phyloP scores from a whole-genome alignment of 2,797 vertebrate genomes.

The Amphiprion clarkii region DNA sequence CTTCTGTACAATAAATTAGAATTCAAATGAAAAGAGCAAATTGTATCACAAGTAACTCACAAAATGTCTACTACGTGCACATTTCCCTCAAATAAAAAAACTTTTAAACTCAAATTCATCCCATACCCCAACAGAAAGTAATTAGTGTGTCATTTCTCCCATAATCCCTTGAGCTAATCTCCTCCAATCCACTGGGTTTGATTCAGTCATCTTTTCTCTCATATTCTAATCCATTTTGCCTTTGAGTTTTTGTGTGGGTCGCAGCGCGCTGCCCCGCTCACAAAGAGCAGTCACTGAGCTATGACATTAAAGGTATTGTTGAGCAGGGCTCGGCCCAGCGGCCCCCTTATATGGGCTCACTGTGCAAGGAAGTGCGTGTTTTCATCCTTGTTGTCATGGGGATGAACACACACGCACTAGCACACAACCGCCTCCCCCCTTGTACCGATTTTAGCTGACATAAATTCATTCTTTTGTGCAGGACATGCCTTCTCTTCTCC shows the following conservation, averaged over 20 bases:
- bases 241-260: constrained; percentile 85
- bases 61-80: constrained; percentile 19
- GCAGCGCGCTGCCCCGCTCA: constrained; percentile 72
- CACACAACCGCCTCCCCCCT: constrained; percentile 43
- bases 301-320: constrained; percentile 89
- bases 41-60: background rate
- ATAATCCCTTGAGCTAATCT: constrained; percentile 83
- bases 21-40: constrained; percentile 14
- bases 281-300: constrained; percentile 84
- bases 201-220: constrained; percentile 88
- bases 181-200: constrained; percentile 84
- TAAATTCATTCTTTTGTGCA: constrained; percentile 73
- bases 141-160: constrained; percentile 84
- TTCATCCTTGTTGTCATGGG: constrained; percentile 84
- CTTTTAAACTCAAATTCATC: constrained; percentile 45
- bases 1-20: background rate
- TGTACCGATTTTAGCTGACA: constrained; percentile 65
- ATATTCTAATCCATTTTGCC: constrained; percentile 87
- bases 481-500: constrained; percentile 61
- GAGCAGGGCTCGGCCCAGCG: constrained; percentile 63
- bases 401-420: constrained; percentile 69
- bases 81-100: constrained; percentile 32
- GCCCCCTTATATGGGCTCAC: constrained; percentile 70
- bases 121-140: constrained; percentile 72
- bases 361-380: constrained; percentile 78